A percentile compares a stretch with the other conserved stretches of the same genome.
Evolutionary conservation across 35 echinoderm and acorn worm species (phyloP).

Genomic region (Heliocidaris erythrogramma): DNA sequence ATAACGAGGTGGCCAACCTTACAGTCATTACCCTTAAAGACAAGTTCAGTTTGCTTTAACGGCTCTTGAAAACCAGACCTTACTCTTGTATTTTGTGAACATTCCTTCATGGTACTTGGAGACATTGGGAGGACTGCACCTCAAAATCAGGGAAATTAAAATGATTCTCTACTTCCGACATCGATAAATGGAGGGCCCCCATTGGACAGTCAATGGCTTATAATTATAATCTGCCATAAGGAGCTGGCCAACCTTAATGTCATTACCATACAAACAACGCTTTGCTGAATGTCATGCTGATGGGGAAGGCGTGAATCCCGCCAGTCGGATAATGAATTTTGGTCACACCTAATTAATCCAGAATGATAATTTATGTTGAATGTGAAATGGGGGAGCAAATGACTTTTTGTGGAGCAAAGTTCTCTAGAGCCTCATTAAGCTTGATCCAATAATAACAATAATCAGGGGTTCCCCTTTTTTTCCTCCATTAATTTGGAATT

Average conservation of each 20-base stretch:
- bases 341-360: background rate
- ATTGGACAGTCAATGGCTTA: too few species aligned
- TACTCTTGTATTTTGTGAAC: too few species aligned
- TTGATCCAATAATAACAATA: background rate
- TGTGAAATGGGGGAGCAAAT: background rate
- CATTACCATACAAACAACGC: constrained; percentile 12
- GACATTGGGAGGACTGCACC: too few species aligned
- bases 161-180: too few species aligned
- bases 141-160: too few species aligned
- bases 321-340: background rate
- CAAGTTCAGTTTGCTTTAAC: background rate
- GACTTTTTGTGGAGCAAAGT: background rate
- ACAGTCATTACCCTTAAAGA: background rate
- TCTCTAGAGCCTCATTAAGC: background rate
- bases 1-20: background rate
- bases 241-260: background rate
- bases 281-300: background rate
- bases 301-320: background rate
- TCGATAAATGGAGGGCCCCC: too few species aligned
- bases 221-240: background rate
- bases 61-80: too few species aligned
- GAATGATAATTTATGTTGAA: background rate
- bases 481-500: background rate
- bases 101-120: too few species aligned
- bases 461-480: background rate